Evolutionary conservation across 2,113 vertebrate genomes (phyloP), one percentile per base, ranked within the genome.

Genomic region (Anoplopoma fimbria): DNA sequence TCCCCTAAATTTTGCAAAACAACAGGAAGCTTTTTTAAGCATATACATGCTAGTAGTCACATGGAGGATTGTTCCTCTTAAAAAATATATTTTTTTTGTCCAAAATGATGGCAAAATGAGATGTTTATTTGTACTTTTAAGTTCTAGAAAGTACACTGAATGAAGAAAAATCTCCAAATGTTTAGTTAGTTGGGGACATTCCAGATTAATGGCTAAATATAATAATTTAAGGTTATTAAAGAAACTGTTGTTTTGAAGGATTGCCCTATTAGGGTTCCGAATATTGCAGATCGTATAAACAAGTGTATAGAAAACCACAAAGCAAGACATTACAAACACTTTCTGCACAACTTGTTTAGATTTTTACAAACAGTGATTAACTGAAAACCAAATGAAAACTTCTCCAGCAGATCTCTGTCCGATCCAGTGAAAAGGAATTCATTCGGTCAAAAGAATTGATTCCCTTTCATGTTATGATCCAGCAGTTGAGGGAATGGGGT

Each of bases 401-500:
- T 42, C 27, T 27, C 2, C 17, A 33, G 9, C 23, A 34, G 77
- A 76, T 77, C 63, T 69, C 23, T n/a, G 72, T 81, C 71, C 75
- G 61, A 77, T 82, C 77, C 72, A 70, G 84, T 67, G 21, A 81
- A 88, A 83, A 78, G 81, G 12, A 29, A 55, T 34, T 79, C 23
- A 10, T 0, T 69, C 40, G 15, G 13, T 45, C 38, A 83, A 87
- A 85, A 91, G 82, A 34, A 79, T 49, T 77, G 76, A 87, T 86
- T n/a, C 86, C 77, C 84, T 77, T 88, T 89, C 38, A 81, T 89
- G 82, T 69, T 80, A 87, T 84, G 86, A 89, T 88, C 79, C 49
- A 81, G 68, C 77, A 47, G 76, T 51, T 74, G 79, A 71, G 81
- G 84, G 86, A 92, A 91, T 73, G 73, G 57, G 65, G 47, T 69